These are phyloP conservation scores for Eupsilia transversa DNA, from an alignment of 2,888 invertebrate genomes.

Conservation along the genomic window DNA sequence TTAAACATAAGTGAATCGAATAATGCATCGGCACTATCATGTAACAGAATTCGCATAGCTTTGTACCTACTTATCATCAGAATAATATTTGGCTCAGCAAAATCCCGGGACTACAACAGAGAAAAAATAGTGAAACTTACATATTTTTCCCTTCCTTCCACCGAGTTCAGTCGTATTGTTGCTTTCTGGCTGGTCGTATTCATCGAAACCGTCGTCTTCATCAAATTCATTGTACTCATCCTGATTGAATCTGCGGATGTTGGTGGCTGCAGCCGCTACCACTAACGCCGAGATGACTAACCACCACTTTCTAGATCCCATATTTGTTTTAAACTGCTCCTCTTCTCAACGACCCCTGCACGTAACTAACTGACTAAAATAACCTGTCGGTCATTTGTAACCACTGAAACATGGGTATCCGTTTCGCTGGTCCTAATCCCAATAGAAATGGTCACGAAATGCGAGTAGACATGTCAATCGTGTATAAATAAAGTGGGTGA, in stretches of 20 bases:
- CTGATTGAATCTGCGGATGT: slow-evolving; percentile 65
- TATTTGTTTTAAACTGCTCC: slow-evolving; percentile 46
- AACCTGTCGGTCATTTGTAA: slow-evolving; percentile 59
- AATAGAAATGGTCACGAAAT: slow-evolving; percentile 74
- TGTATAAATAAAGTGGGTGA: slow-evolving; percentile 84
- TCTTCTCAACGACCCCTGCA: slow-evolving; percentile 19
- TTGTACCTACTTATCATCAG: background rate
- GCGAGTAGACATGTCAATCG: slow-evolving; percentile 72
- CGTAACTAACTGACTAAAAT: slow-evolving; percentile 18
- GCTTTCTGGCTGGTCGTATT: slow-evolving; percentile 55
- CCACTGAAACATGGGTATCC: slow-evolving; percentile 30
- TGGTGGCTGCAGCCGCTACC: slow-evolving; percentile 74
- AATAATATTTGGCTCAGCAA: background rate
- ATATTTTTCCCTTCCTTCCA: slow-evolving; percentile 80
- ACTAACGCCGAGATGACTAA: slow-evolving; percentile 70
- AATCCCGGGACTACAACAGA: background rate
- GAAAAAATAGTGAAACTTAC: slow-evolving; percentile 74
- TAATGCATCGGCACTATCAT: background rate
- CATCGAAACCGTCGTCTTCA: slow-evolving; percentile 66
- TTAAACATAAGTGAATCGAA: background rate
- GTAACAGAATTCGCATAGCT: slow-evolving; percentile 13
- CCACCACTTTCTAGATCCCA: slow-evolving; percentile 76
- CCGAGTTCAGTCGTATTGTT: slow-evolving; percentile 53
- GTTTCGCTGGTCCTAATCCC: slow-evolving; percentile 58
- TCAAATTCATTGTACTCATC: slow-evolving; percentile 24